Evolutionary conservation across 2,797 vertebrate species (phyloP).

Genomic region (Phrynocephalus vlangalii): DNA sequence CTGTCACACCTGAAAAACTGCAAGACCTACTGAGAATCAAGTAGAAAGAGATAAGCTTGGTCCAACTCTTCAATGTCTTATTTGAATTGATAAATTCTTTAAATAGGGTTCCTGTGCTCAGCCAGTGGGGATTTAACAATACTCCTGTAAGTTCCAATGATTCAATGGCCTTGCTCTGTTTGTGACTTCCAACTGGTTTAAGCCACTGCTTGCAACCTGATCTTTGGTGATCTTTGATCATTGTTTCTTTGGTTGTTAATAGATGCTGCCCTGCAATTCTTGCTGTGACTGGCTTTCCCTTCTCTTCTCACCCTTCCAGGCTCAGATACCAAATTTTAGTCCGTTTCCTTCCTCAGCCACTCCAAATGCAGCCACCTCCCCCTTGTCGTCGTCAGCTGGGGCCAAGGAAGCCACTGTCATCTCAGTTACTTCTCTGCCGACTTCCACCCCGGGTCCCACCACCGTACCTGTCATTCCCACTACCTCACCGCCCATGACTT

Average conservation of each 20-base stretch:
- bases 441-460: constrained; percentile 72
- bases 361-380: constrained; percentile 60
- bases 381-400: constrained; percentile 23
- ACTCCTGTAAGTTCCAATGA: too few relatives aligned
- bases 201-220: too few relatives aligned
- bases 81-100: background rate
- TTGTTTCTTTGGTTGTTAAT: background rate
- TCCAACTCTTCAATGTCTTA: background rate
- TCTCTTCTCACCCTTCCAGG: constrained; percentile 56
- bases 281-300: constrained; percentile 1
- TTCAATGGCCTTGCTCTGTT: too few relatives aligned
- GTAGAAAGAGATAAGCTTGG: background rate
- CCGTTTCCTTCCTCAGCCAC: constrained; percentile 70
- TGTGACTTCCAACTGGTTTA: too few relatives aligned
- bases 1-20: background rate
- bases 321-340: constrained; percentile 63
- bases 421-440: rapidly evolving
- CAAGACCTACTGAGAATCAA: background rate
- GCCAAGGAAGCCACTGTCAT: constrained; percentile 45
- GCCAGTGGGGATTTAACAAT: background rate
- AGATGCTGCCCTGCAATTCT: background rate
- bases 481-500: constrained; percentile 23
- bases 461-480: constrained; percentile 52
- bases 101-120: background rate
- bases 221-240: too few relatives aligned